A percentile compares a stretch with the other conserved stretches of the same genome.
phyloP scores from a whole-genome alignment of 2,113 vertebrate species.

The Amazona vittata region DNA sequence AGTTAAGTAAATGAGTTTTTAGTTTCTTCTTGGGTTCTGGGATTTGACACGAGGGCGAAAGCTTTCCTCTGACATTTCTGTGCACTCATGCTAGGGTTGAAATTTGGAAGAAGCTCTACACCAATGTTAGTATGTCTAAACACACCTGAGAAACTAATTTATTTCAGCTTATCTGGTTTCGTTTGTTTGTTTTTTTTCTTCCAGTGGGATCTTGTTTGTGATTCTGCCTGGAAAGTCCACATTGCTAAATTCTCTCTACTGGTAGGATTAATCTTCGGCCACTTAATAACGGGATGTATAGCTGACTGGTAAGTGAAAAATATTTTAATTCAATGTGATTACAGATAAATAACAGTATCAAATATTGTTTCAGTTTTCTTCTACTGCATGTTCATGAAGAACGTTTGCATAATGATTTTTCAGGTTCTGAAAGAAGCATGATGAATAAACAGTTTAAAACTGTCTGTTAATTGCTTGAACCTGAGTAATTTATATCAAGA shows the following conservation, averaged over 20 bases:
- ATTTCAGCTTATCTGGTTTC: slow-evolving; percentile 16
- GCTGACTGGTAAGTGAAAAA: slow-evolving; percentile 91
- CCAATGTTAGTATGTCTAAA: background rate
- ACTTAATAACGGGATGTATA: slow-evolving; percentile 96
- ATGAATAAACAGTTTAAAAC: background rate
- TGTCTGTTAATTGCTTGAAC: background rate
- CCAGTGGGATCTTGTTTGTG: slow-evolving; percentile 97
- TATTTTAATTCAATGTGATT: background rate
- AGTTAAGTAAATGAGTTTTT: background rate
- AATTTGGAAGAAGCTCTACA: background rate
- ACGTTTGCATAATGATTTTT: background rate
- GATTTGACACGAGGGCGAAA: background rate
- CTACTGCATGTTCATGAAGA: background rate
- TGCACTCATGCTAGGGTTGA: background rate
- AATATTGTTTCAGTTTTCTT: background rate
- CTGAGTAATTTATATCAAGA: background rate
- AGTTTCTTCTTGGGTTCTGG: background rate
- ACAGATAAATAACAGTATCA: background rate
- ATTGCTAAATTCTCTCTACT: slow-evolving; percentile 96
- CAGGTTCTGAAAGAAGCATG: background rate
- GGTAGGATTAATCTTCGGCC: slow-evolving; percentile 96
- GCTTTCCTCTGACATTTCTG: background rate
- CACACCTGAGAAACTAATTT: background rate
- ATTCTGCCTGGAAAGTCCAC: slow-evolving; percentile 96
- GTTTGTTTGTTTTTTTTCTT: slow-evolving; percentile 52